Evolutionary conservation across 2,888 invertebrate species (phyloP).

Genomic region (Cryptus viduatorius): DNA sequence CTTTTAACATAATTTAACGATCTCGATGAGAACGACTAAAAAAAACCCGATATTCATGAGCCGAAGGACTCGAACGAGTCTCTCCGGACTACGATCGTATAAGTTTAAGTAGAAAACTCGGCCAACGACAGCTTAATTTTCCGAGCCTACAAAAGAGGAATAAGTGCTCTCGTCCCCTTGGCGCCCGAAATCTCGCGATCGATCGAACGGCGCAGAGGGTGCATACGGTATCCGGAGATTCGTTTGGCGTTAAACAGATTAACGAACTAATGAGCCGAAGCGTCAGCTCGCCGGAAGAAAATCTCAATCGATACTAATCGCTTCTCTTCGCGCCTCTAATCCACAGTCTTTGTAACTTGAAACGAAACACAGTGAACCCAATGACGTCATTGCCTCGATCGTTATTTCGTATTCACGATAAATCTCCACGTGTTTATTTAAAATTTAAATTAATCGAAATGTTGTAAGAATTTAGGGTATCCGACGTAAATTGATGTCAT

Average conservation of each 20-base stretch:
- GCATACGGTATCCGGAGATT: not conserved
- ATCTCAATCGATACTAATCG: not conserved
- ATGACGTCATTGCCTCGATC: not conserved
- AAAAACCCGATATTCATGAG: not conserved
- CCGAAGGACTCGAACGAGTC: conserved; percentile 22
- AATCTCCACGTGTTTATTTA: not conserved
- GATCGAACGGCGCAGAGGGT: not conserved
- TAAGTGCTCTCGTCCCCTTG: conserved; percentile 17
- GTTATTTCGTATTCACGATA: not conserved
- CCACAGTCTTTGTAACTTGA: not conserved
- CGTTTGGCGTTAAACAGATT: not conserved
- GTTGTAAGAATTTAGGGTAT: too few species aligned
- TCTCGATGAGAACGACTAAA: not conserved
- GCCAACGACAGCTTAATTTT: conserved; percentile 65
- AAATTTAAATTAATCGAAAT: too few species aligned
- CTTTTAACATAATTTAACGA: not conserved
- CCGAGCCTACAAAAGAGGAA: conserved; percentile 44
- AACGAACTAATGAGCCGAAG: conserved; percentile 4
- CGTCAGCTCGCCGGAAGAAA: not conserved
- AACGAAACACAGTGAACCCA: not conserved
- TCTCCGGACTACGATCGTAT: conserved; percentile 25
- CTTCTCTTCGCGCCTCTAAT: not conserved
- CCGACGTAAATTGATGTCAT: too few species aligned
- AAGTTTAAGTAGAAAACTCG: conserved; percentile 58
- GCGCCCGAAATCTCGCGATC: conserved; percentile 17